phyloP scores from a whole-genome alignment of 1,140 invertebrate species.

The silkworm (Bombyx mori) region DNA sequence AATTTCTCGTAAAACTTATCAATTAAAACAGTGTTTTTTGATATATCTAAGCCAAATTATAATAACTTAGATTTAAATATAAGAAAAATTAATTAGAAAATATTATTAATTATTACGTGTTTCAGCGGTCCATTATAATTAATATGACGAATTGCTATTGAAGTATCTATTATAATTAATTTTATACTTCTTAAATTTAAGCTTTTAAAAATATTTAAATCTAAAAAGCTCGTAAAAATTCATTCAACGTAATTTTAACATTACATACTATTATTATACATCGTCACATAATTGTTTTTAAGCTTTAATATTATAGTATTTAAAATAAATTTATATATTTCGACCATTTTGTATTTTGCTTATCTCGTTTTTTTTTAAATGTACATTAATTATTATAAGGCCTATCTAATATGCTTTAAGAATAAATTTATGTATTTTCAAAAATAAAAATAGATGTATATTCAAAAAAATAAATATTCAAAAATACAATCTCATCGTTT shows the following conservation, averaged over 20 bases:
- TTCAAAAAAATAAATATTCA: no score
- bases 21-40: conserved; percentile 26
- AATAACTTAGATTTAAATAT: conserved; percentile 22
- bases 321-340: no score
- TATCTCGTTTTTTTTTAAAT: conserved; percentile 2
- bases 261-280: no score
- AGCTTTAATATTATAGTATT: neutral
- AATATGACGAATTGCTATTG: neutral
- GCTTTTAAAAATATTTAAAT: no score
- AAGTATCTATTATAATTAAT: neutral
- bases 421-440: conserved; percentile 43
- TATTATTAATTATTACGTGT: no score
- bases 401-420: conserved; percentile 42
- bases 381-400: conserved; percentile 21
- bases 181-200: neutral
- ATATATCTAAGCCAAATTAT: conserved; percentile 28
- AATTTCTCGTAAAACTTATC: conserved; percentile 33
- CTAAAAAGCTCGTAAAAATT: no score
- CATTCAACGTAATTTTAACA: no score
- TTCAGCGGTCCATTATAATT: no score
- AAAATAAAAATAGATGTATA: conserved; percentile 31
- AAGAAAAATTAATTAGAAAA: no score
- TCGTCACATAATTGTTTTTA: conserved; percentile 2
- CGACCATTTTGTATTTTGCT: no score
- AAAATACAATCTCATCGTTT: no score